phyloP scores from a whole-genome alignment of 2,888 invertebrate species.

The Harmothoe impar region DNA sequence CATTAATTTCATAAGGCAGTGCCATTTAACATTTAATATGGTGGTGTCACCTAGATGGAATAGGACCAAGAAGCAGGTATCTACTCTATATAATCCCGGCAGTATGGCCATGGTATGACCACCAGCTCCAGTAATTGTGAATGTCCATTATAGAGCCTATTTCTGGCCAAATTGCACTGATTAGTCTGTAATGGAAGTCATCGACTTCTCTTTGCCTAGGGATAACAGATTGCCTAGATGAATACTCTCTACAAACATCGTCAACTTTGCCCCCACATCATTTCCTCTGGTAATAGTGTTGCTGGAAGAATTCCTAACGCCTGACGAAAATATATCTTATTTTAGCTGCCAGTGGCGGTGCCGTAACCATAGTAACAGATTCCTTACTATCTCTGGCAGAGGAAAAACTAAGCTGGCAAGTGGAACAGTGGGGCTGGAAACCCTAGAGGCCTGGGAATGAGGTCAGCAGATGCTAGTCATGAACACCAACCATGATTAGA shows the following conservation, averaged over 20 bases:
- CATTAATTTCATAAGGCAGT: too few relatives aligned
- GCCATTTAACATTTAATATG: too few relatives aligned
- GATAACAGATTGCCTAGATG: too few relatives aligned
- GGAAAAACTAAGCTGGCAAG: constrained; percentile 16
- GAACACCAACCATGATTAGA: neutral
- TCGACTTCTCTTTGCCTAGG: too few relatives aligned
- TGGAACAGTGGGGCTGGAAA: neutral
- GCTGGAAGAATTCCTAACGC: neutral
- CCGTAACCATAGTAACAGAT: constrained; percentile 31
- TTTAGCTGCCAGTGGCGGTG: constrained; percentile 1
- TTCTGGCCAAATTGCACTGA: too few relatives aligned
- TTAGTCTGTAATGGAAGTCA: too few relatives aligned
- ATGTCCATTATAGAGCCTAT: too few relatives aligned
- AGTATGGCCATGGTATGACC: too few relatives aligned
- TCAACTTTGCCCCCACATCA: neutral
- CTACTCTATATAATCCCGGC: too few relatives aligned
- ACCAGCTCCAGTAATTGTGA: neutral
- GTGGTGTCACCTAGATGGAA: too few relatives aligned
- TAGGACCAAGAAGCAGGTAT: too few relatives aligned
- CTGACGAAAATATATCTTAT: constrained; percentile 20
- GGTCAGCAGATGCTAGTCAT: constrained; percentile 1
- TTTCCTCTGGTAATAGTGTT: too few relatives aligned
- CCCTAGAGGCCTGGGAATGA: neutral
- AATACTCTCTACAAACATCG: neutral
- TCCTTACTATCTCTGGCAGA: neutral